phyloP scores from a whole-genome alignment of 2,113 vertebrate genomes.

The Thamnophis sirtalis region DNA sequence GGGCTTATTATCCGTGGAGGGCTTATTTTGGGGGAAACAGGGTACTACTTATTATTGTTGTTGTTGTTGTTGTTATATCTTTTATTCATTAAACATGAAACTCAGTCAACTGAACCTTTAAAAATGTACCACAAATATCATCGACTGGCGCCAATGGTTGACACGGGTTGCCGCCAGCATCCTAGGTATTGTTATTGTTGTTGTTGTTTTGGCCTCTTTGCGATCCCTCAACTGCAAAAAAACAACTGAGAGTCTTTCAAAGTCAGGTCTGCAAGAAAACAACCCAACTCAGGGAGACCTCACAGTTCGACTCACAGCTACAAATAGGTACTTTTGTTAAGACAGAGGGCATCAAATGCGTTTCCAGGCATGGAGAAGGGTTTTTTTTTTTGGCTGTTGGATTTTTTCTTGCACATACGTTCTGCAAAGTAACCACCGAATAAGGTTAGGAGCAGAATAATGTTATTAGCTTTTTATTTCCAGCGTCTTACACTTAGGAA shows the following conservation, averaged over 20 bases:
- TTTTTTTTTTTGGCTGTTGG: neutral
- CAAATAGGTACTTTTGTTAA: neutral
- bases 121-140: too few relatives aligned
- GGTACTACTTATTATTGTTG: too few relatives aligned
- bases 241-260: neutral
- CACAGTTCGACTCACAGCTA: neutral
- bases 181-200: neutral
- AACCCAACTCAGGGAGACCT: neutral
- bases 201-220: neutral
- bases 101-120: too few relatives aligned
- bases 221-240: neutral
- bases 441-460: neutral
- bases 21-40: too few relatives aligned
- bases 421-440: neutral
- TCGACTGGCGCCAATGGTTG: too few relatives aligned
- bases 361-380: neutral
- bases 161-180: too few relatives aligned
- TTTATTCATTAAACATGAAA: too few relatives aligned
- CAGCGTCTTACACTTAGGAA: constrained; percentile 1
- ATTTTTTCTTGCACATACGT: neutral
- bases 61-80: too few relatives aligned
- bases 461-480: neutral
- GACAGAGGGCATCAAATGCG: neutral
- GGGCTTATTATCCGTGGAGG: too few relatives aligned
- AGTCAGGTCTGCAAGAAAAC: neutral